These are phyloP conservation scores for Ctenomys sociabilis DNA, from an alignment of 2,113 vertebrate species.

Conservation along the genomic window DNA sequence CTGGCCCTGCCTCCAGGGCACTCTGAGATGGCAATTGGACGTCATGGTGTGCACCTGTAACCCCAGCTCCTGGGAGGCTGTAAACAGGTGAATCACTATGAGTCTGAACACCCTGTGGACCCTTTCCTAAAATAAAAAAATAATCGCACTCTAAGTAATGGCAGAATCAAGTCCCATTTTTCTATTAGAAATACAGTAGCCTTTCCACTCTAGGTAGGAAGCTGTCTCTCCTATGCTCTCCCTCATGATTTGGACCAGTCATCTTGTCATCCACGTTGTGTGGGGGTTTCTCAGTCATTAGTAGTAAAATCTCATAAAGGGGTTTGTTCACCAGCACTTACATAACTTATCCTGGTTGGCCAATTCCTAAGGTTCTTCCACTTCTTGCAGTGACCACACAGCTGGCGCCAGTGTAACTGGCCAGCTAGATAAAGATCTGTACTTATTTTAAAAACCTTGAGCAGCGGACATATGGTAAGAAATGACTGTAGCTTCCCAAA, in stretches of 20 bases:
- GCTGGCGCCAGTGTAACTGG: background rate
- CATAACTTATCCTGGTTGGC: background rate
- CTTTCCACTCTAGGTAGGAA: rapidly evolving
- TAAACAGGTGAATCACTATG: too few species aligned
- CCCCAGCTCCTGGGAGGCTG: too few species aligned
- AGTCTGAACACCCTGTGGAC: too few species aligned
- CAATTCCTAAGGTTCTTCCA: background rate
- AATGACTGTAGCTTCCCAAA: background rate
- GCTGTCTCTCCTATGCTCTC: background rate
- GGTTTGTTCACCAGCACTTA: background rate
- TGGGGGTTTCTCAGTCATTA: background rate
- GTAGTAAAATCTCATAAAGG: background rate
- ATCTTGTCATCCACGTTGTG: background rate
- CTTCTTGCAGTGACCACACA: background rate
- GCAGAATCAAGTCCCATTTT: background rate
- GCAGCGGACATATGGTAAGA: background rate
- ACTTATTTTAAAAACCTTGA: background rate
- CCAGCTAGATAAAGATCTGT: background rate
- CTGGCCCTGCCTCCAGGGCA: too few species aligned
- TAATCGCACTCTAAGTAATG: background rate
- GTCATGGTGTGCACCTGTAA: too few species aligned
- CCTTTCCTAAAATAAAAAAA: too few species aligned
- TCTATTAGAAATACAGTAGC: background rate
- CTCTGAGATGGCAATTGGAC: too few species aligned
- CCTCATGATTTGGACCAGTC: background rate